Evolutionary conservation across 2,888 invertebrate genomes (phyloP), one percentile per base, ranked within the genome.

Genomic region (Trichogramma dendrolimi): DNA sequence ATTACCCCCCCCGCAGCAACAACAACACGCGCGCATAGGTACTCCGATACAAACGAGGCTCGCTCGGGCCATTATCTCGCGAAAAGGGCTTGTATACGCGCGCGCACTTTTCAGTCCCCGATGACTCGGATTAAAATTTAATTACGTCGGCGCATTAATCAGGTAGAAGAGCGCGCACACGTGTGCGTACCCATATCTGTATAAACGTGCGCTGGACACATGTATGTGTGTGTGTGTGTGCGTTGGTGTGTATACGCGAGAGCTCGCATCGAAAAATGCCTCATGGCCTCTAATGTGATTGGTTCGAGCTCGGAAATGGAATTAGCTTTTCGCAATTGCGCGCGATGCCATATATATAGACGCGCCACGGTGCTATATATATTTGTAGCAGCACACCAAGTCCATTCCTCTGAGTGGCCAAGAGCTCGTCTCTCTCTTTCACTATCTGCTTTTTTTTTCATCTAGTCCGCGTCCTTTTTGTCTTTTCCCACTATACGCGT

Each of bases 51-150:
- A 27, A 27, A 27, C 27, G 27, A 27, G 27, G 42, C 55, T 7
- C 43, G 46, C 50, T 10, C 39, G n/a, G 7, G 41, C 11, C 27
- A 46, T 42, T 40, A 8, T 40, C 51, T 52, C 52, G 43, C 56
- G 48, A 6, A 27, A 52, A 44, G 14, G 43, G 53, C 53, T 6
- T 38, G 40, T 51, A 10, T 5, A 51, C 27, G 27, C 27, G 27
- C n/a, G 6, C 6, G 50, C 27, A 46, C 50, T 43, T 51, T 51
- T 48, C 49, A 43, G 3, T 41, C 44, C 39, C 68, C 71, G 72
- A 73, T 73, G 73, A 73, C 70, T 71, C 72, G 71, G 72, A 74
- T 74, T 73, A 73, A 73, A 74, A 73, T 73, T 73, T 73, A 73
- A 74, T 73, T 73, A 73, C 70, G 66, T 54, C 52, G 58, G 11